Evolutionary conservation across 2,797 vertebrate genomes (phyloP), one percentile per base, ranked within the genome.

Genomic region (Merluccius polli): DNA sequence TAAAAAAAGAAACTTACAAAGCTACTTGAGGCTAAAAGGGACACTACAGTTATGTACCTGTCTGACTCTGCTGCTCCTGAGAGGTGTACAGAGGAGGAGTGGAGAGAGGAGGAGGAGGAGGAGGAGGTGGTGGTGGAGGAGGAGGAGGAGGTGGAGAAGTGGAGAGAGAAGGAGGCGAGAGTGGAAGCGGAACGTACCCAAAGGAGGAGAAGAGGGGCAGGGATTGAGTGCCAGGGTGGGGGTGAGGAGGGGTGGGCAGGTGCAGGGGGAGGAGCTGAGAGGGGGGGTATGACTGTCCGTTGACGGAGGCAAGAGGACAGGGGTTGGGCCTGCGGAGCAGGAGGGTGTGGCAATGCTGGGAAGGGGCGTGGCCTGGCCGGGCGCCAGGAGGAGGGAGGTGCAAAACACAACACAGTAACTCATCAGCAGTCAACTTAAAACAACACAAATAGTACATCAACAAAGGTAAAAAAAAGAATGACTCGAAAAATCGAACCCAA

Each of bases 161-260:
- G 79, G 90, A 91, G 82, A 91, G 89, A 91, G 86, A 85, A 82
- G 92, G 92, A 87, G 93, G 92, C 91, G 93, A 93, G 89, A 92
- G 92, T 87, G 90, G 89, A 67, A 91, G 84, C 79, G 91, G 91
- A 92, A 93, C 92, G 89, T 97, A 97, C 90, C 96, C 95, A 91
- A 97, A 97, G 86, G 95, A 97, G 94, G 95, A 97, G 94, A 97
- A 97, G 90, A 94, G 92, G 84, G 92, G 91, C 76, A 90, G 94
- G 89, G 94, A 92, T 86, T 94, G 94, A 90, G 92, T 88, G 91
- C 92, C 89, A 83, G 91, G 90, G 86, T 95, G 93, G 82, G 92
- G 90, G 89, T 89, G 86, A 80, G 94, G 92, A 80, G 94, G 94
- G 84, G 93, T 90, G 88, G 93, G 88, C 80, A 93, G 88, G 85